phyloP scores from a whole-genome alignment of 2,888 invertebrate species.

The Byasa hedistus region DNA sequence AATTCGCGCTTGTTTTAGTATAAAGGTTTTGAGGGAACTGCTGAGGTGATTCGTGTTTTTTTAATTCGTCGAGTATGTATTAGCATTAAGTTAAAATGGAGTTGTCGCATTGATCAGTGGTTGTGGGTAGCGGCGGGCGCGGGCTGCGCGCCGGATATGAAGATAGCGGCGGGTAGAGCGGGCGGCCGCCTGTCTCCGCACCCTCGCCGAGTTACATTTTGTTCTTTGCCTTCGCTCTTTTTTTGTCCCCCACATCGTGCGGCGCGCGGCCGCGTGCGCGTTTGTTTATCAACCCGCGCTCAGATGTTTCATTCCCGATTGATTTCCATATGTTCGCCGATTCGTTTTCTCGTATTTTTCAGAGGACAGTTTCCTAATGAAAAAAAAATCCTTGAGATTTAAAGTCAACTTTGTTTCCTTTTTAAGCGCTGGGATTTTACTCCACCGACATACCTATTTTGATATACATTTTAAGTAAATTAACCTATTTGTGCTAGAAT shows the following conservation, averaged over 20 bases:
- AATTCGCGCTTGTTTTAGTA: no score
- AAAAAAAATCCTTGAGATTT: no score
- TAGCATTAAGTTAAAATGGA: no score
- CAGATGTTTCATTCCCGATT: constrained; percentile 27
- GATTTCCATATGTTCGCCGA: constrained; percentile 24
- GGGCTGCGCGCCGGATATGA: constrained; percentile 66
- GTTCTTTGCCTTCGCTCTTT: constrained; percentile 45
- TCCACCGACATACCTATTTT: no score
- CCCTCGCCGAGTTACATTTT: constrained; percentile 54
- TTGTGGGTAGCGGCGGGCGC: not conserved
- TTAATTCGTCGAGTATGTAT: no score
- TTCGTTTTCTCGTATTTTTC: constrained; percentile 7
- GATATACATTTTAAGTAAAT: no score
- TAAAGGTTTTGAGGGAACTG: no score
- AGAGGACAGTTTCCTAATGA: constrained; percentile 3
- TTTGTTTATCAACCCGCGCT: constrained; percentile 53
- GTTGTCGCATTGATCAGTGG: no score
- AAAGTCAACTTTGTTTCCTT: no score
- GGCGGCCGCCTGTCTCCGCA: constrained; percentile 46
- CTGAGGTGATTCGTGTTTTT: no score
- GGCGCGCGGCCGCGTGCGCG: constrained; percentile 53
- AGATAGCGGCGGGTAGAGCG: constrained; percentile 73
- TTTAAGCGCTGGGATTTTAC: no score
- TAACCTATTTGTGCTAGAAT: no score
- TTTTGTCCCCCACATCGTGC: constrained; percentile 54